A percentile compares a stretch with the other conserved stretches of the same genome.
Evolutionary conservation across 37 sponge, comb jelly and placozoan genomes (phyloP).

Genomic region (Geodia barretti): DNA sequence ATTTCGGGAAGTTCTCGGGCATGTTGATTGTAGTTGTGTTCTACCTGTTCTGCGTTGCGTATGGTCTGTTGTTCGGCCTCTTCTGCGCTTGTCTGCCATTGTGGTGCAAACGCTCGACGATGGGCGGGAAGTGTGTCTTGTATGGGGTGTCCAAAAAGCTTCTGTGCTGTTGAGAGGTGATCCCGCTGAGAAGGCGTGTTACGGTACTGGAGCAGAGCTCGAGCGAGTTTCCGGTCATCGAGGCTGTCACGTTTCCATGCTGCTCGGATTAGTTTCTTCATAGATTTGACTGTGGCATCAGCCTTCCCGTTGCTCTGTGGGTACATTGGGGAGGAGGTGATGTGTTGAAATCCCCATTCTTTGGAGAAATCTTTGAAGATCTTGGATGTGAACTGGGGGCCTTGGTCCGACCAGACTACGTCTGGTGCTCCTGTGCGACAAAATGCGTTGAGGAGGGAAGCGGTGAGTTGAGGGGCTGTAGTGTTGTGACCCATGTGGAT

Average conservation of each 20-base stretch:
- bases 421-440: slow-evolving; percentile 28
- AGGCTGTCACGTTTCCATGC: slow-evolving; percentile 1
- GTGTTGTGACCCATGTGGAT: slow-evolving; percentile 20
- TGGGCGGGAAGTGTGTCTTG: slow-evolving; percentile 17
- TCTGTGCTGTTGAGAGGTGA: slow-evolving; percentile 16
- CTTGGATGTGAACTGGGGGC: background rate
- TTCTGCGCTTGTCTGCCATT: background rate
- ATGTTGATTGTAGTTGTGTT: slow-evolving; percentile 8
- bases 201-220: slow-evolving; percentile 22
- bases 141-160: slow-evolving; percentile 8
- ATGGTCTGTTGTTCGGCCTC: background rate
- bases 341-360: slow-evolving; percentile 14
- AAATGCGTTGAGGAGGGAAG: slow-evolving; percentile 6
- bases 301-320: slow-evolving; percentile 41
- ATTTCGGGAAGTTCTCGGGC: slow-evolving; percentile 6
- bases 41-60: background rate
- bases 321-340: slow-evolving; percentile 17
- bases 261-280: slow-evolving; percentile 28
- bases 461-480: slow-evolving; percentile 1
- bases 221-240: background rate
- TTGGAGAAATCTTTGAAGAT: background rate
- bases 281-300: slow-evolving; percentile 25
- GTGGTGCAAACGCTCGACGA: background rate
- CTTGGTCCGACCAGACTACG: slow-evolving; percentile 21
- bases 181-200: slow-evolving; percentile 23